phyloP scores from a whole-genome alignment of 2,797 vertebrate species.

The Channallabes apus region DNA sequence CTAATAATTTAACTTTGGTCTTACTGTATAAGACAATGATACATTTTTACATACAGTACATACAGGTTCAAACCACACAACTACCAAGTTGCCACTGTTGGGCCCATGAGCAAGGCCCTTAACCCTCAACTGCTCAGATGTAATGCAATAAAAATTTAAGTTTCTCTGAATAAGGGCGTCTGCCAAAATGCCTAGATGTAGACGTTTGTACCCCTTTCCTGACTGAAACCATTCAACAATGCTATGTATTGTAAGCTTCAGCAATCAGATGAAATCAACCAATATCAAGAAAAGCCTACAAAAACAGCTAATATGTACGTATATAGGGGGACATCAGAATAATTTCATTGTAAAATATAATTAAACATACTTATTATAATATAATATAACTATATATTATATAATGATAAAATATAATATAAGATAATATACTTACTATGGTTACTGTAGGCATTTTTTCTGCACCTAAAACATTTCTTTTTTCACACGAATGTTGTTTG shows the following conservation, averaged over 20 bases:
- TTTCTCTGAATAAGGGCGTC: too few relatives aligned
- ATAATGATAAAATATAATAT: too few relatives aligned
- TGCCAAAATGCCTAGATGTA: too few relatives aligned
- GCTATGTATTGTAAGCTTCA: not conserved
- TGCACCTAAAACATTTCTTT: not conserved
- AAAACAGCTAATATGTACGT: not conserved
- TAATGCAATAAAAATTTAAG: too few relatives aligned
- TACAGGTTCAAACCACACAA: too few relatives aligned
- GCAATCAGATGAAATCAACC: not conserved
- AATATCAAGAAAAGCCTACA: not conserved
- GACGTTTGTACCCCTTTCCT: not conserved
- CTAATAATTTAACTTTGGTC: not conserved
- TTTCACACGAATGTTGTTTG: not conserved
- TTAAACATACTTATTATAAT: not conserved
- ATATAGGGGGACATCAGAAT: not conserved
- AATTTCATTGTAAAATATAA: not conserved
- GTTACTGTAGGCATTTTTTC: too few relatives aligned
- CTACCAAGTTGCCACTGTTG: too few relatives aligned
- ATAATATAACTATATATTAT: too few relatives aligned
- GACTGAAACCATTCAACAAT: not conserved
- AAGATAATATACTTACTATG: too few relatives aligned
- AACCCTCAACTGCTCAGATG: too few relatives aligned
- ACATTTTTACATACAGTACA: too few relatives aligned
- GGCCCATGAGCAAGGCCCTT: too few relatives aligned
- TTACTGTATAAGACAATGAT: not conserved